Evolutionary conservation across 2,113 vertebrate species (phyloP), one percentile per base, ranked within the genome.

Genomic region (Willisornis vidua): DNA sequence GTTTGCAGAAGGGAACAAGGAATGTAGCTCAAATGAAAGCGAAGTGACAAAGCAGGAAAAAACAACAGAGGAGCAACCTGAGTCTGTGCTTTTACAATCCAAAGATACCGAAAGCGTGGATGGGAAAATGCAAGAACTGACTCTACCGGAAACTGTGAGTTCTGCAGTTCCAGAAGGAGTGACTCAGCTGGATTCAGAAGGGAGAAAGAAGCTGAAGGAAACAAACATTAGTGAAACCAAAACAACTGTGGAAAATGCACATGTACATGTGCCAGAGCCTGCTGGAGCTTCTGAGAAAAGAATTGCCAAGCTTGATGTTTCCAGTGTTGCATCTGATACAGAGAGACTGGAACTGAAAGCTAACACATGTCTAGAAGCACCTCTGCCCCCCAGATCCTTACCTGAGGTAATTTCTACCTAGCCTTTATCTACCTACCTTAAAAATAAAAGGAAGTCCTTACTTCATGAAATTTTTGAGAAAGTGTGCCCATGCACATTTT

Each of bases 281-380:
- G 54, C 93, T 91, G 98, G 97, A 93, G 61, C 97, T 94, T 98
- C 98, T 97, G 99, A 99, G 71, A 99, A 98, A 65, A 99, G 98
- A 97, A 99, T 99, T 2, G 99, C 99, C 52, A 98, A 98, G 66
- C 98, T 99, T 90, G 99, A 99, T 87, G 99, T 99, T 97, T 99
- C 99, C 71, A 99, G 98, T 83, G 99, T 99, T 94, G 99, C 99
- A 90, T 98, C 98, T 26, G 99, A 99, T 97, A 99, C 99, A 0
- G 99, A 99, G 91, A 98, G 97, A 88, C 97, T 99, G 85, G 99
- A 99, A 93, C 90, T 99, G 78, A 99, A 98, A 96, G 95, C 98
- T 95, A 95, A 61, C 94, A 37, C 75, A 14, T 89, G 86, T 90
- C 67, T 97, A 95, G 98, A 87, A 96, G 59, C 84, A 46, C 83